phyloP scores from a whole-genome alignment of 1,140 invertebrate species.

The Apis laboriosa region DNA sequence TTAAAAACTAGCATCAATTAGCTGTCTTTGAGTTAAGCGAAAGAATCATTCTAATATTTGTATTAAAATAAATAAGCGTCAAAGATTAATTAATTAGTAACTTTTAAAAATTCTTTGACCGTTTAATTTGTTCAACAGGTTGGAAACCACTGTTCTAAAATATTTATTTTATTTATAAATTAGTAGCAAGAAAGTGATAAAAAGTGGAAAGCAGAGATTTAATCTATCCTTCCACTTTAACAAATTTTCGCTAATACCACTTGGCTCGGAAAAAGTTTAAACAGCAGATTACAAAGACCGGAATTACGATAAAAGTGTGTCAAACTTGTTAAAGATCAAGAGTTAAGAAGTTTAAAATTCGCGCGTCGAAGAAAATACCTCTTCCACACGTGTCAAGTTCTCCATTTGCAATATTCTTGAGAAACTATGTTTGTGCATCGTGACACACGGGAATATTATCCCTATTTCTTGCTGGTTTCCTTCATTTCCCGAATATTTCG shows the following conservation, averaged over 20 bases:
- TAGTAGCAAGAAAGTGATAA: background rate
- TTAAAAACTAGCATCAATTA: no score
- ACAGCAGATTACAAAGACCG: background rate
- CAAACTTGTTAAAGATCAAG: constrained; percentile 2
- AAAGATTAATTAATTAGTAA: no score
- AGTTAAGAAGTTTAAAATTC: background rate
- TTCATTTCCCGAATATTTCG: background rate
- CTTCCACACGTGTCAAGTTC: background rate
- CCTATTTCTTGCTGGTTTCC: background rate
- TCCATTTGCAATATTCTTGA: background rate
- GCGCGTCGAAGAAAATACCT: background rate
- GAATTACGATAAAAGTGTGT: background rate
- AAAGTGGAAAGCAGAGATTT: background rate
- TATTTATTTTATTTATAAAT: background rate
- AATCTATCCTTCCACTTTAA: background rate
- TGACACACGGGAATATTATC: background rate
- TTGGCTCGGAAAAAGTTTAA: background rate
- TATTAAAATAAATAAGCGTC: no score
- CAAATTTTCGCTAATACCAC: background rate
- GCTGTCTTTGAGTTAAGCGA: no score
- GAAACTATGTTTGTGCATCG: background rate
- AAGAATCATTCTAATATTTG: no score
- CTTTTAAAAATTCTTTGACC: no score
- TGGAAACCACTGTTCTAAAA: no score
- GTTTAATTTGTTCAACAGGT: no score